Conservation (phyloP, 2,113 vertebrate species). For the Guaruba guarouba region DNA sequence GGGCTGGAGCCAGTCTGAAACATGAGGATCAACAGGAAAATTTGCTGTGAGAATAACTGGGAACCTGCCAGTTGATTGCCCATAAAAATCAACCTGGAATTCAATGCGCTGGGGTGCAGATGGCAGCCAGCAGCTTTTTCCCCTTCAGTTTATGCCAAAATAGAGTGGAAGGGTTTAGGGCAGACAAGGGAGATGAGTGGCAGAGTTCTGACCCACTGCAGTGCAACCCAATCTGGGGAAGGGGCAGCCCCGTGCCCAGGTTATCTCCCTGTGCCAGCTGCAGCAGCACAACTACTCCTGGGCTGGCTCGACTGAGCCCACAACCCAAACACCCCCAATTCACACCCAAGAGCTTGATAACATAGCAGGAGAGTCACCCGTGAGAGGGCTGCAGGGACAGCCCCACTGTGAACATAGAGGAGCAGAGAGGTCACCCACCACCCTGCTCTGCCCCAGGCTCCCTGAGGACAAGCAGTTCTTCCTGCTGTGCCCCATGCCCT, state of each 20-base stretch:
- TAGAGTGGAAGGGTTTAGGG: neutral
- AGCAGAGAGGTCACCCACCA: neutral
- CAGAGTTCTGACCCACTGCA: neutral
- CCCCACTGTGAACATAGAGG: rapidly evolving
- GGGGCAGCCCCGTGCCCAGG: neutral
- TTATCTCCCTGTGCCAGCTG: neutral
- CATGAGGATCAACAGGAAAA: neutral
- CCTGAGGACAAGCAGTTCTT: neutral
- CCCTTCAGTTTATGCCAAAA: neutral
- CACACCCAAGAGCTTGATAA: neutral
- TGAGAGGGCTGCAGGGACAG: neutral
- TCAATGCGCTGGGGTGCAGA: neutral
- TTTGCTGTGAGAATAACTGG: neutral
- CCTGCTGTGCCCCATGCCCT: neutral
- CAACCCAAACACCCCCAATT: neutral
- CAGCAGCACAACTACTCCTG: neutral
- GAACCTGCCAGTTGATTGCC: neutral
- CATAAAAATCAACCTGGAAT: neutral
- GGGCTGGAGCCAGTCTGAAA: neutral
- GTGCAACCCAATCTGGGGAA: neutral
- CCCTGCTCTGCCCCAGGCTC: neutral
- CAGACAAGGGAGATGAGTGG: neutral
- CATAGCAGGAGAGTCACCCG: neutral
- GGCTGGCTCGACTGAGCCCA: neutral
- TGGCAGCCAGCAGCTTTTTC: neutral